Base-by-base conservation (phyloP, 1,140 invertebrate species). In the Ceratosolen fusciceps region DNA sequence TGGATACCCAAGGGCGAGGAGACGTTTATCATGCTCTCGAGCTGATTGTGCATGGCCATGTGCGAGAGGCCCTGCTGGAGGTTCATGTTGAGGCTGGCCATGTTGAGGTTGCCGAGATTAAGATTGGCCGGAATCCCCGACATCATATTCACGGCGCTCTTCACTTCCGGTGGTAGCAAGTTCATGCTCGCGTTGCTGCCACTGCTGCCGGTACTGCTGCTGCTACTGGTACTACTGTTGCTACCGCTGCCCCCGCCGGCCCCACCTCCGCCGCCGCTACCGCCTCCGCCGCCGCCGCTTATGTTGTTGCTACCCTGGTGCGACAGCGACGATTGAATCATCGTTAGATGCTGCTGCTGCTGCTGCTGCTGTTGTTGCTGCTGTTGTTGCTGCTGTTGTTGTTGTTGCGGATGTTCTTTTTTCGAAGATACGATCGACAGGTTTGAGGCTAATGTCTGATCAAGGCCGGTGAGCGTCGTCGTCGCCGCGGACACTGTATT, bases 1-100 rank as follows among this genome's bases (percentile, higher is more conserved):
- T 71, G 68, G 1, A 71, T 72, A 56, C 31, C 56, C 1, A 78
- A 7, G 0, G 74, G 74, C 56, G 67, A 72, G 0, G 74, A 62
- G 0, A 83, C 81, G 1, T 86, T 87, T 10, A 89, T 83, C 68
- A 90, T 88, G 75, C 79, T 86, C 24, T 90, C 88, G 39, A 90
- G 85, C 74, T 88, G 87, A 77, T 83, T 86, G 26, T 89, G 88
- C 81, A 90, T 86, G 2, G 84, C 81, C 75, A 65, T 87, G 83
- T 80, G 88, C 72, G 43, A 77, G 68, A 81, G 82, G 21, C 81
- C 82, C 81, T 89, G 88, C 52, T 86, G 83, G 9, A 90, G 60
- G 74, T 84, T 89, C 80, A 90, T 83, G 49, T 87, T 88, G 2
- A 88, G 47, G 81, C 86, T 90, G 1, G 82, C 80, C 82, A 90